A percentile compares a stretch with the other conserved stretches of the same genome.
Conservation (phyloP, 1,140 invertebrate species). For the Drosophila pachea region DNA sequence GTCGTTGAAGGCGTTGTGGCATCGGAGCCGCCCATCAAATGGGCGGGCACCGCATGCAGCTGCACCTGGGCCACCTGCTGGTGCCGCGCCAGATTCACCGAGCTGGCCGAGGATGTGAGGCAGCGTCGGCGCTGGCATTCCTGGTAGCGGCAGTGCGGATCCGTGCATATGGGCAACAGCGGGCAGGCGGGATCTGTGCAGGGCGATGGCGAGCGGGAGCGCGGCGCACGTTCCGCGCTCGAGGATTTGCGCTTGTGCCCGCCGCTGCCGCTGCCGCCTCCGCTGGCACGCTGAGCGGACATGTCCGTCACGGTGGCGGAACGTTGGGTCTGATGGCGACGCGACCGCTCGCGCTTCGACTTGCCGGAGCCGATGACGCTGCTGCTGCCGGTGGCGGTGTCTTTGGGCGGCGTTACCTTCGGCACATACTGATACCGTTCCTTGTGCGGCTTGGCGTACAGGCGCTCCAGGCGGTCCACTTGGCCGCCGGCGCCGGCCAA, state of each 20-base stretch:
- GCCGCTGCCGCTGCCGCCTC: constrained; percentile 13
- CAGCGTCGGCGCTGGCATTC: constrained; percentile 65
- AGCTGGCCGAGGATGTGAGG: constrained; percentile 65
- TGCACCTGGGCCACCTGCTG: constrained; percentile 74
- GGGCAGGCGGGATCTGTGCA: constrained; percentile 78
- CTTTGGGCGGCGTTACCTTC: constrained; percentile 49
- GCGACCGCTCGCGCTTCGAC: constrained; percentile 71
- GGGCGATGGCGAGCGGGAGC: constrained; percentile 69
- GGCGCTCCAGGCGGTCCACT: constrained; percentile 57
- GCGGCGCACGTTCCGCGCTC: constrained; percentile 74
- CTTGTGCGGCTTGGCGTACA: constrained; percentile 76
- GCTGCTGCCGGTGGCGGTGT: constrained; percentile 2
- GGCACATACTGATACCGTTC: constrained; percentile 78
- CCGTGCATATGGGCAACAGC: constrained; percentile 77
- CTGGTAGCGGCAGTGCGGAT: constrained; percentile 75
- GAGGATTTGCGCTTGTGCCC: constrained; percentile 72
- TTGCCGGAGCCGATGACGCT: constrained; percentile 15
- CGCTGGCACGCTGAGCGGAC: constrained; percentile 61
- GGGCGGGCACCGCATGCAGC: constrained; percentile 71
- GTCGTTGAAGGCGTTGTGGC: constrained; percentile 69
- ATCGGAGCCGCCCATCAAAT: constrained; percentile 61
- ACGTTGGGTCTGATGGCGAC: constrained; percentile 77
- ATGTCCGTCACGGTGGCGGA: constrained; percentile 78
- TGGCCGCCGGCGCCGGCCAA: constrained; percentile 19
- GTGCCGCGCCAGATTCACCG: constrained; percentile 69